Conservation (phyloP, 1,140 invertebrate species). For the Conus ventricosus region DNA sequence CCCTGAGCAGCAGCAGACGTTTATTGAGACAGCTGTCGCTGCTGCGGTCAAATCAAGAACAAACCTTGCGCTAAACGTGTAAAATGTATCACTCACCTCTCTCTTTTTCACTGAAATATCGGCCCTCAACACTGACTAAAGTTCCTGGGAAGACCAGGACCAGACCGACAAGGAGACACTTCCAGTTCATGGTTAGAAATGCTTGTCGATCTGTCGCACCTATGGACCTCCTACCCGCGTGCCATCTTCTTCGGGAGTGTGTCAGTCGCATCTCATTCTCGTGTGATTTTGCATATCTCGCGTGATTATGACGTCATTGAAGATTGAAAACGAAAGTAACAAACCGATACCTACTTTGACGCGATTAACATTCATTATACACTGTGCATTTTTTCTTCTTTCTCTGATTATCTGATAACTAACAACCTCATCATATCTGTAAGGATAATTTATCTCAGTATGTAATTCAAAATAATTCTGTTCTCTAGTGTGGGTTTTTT, state of each 20-base stretch:
- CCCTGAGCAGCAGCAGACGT: neutral
- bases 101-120: neutral
- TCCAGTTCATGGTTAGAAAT: slow-evolving; percentile 1
- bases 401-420: too few relatives aligned
- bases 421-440: too few relatives aligned
- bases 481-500: too few relatives aligned
- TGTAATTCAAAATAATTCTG: too few relatives aligned
- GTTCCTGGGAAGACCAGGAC: slow-evolving; percentile 2
- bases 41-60: neutral
- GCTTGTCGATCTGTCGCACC: neutral
- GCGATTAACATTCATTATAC: too few relatives aligned
- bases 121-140: neutral
- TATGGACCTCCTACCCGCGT: neutral
- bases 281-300: neutral
- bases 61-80: neutral
- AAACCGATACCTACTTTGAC: too few relatives aligned
- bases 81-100: neutral
- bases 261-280: slow-evolving; percentile 1
- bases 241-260: neutral
- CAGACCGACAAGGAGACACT: neutral
- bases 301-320: neutral
- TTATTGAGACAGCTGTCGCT: neutral
- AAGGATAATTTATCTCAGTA: too few relatives aligned
- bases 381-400: too few relatives aligned
- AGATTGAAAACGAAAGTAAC: neutral